Evolutionary conservation across 2,888 invertebrate genomes (phyloP), one percentile per base, ranked within the genome.

Genomic region (Torymus aiolomorphi): DNA sequence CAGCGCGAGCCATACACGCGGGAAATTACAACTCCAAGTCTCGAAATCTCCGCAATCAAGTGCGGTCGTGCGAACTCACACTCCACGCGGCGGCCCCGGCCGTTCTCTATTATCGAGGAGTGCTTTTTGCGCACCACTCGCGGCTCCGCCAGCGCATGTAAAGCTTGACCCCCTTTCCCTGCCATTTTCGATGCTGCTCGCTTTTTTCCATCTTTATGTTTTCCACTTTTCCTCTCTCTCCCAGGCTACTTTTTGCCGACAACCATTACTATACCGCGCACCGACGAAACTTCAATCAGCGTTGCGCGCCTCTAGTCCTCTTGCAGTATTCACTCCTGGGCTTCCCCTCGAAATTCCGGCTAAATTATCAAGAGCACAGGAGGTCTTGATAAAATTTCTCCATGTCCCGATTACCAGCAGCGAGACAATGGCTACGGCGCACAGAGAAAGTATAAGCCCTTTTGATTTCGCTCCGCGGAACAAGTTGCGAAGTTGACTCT

Each of bases 1-100:
- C 31, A 5, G 31, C 31, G 31, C 59, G 73, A 54, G 13, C 65
- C 80, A 83, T 80, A 81, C 83, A 83, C 82, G 83, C 81, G 84
- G 83, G 84, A 85, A 86, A 86, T 86, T 85, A 85, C 84, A 82
- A 76, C 74, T 75, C 67, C 63, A 69, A 42, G 57, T 76, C 74
- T 61, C 71, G 70, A 63, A 78, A 71, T 74, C 69, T 74, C 74
- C 56, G 78, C 70, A 74, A 78, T 79, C 80, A 72, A 74, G 76
- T 78, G 78, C 81, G 77, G 75, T 75, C 75, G 63, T 65, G 72
- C 78, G 70, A 78, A 69, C 80, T 82, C 71, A 5, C 65, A 82
- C 82, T 20, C 71, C 73, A 18, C 42, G 5, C 3, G 31, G 31
- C 31, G 4, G 31, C 31, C 31, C n/a, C 18, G 54, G 31, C 16